Conservation (phyloP, 2,113 vertebrate species). For the Jacana jacana region DNA sequence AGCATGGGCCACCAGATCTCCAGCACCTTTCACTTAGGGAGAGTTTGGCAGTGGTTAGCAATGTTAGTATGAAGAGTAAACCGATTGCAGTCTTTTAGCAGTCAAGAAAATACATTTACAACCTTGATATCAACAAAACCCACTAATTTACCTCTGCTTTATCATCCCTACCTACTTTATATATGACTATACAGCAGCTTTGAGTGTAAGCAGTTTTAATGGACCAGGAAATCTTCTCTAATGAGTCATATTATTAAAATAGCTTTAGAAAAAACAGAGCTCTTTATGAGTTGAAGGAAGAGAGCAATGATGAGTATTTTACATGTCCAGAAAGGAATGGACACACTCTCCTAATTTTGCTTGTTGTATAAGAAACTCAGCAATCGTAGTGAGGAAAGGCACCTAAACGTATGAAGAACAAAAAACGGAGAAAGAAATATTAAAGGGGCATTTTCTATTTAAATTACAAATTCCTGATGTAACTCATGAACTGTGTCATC, state of each 20-base stretch:
- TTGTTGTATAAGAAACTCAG: not conserved
- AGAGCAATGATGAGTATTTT: not conserved
- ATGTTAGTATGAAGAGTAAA: not conserved
- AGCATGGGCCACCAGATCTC: not conserved
- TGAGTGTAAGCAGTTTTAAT: not conserved
- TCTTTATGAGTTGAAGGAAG: not conserved
- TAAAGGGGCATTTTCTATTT: not conserved
- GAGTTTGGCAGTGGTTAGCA: not conserved
- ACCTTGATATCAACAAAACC: not conserved
- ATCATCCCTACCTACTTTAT: not conserved
- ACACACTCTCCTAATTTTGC: not conserved
- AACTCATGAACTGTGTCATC: not conserved
- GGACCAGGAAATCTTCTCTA: not conserved
- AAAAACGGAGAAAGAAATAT: not conserved
- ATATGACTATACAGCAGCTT: not conserved
- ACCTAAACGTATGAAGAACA: not conserved
- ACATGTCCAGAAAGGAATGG: not conserved
- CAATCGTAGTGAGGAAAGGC: not conserved
- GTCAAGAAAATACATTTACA: not conserved
- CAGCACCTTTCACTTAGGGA: not conserved
- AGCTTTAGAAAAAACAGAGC: not conserved
- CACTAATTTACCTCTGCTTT: not conserved
- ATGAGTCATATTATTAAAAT: not conserved
- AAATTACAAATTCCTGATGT: not conserved
- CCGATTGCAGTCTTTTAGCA: not conserved